Evolutionary conservation across 2,797 vertebrate genomes (phyloP).

Genomic region (Gymnoscopelus microlampas): DNA sequence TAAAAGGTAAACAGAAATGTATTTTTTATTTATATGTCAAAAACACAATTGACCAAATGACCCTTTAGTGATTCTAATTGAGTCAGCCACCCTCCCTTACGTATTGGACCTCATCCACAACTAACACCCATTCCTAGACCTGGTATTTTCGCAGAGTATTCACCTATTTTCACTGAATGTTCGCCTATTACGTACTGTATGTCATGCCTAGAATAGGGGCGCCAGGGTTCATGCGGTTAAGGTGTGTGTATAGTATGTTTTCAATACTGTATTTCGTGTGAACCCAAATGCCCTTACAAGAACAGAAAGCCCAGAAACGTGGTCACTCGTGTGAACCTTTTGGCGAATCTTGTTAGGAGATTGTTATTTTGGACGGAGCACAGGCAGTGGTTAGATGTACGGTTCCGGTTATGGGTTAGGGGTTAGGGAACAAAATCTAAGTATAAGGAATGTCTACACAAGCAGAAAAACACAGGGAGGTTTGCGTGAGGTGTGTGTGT

Average conservation of each 20-base stretch:
- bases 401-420: background rate
- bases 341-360: conserved; percentile 10
- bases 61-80: no score
- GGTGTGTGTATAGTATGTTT: background rate
- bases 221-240: background rate
- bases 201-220: background rate
- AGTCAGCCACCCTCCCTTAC: no score
- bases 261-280: background rate
- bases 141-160: no score
- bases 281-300: background rate
- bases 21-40: no score
- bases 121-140: no score
- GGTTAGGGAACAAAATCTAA: background rate
- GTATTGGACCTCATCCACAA: no score
- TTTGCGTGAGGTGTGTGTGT: background rate
- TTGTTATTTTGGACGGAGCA: background rate
- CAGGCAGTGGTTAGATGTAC: conserved; percentile 4
- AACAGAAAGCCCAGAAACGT: background rate
- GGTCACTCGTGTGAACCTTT: conserved; percentile 8
- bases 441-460: conserved; percentile 5
- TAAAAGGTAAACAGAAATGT: no score
- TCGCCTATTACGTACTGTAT: background rate
- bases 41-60: no score
- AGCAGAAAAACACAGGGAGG: background rate
- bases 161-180: no score